A percentile compares a stretch with the other conserved stretches of the same genome.
phyloP scores from a whole-genome alignment of 2,113 vertebrate genomes.

The Burhinus oedicnemus region DNA sequence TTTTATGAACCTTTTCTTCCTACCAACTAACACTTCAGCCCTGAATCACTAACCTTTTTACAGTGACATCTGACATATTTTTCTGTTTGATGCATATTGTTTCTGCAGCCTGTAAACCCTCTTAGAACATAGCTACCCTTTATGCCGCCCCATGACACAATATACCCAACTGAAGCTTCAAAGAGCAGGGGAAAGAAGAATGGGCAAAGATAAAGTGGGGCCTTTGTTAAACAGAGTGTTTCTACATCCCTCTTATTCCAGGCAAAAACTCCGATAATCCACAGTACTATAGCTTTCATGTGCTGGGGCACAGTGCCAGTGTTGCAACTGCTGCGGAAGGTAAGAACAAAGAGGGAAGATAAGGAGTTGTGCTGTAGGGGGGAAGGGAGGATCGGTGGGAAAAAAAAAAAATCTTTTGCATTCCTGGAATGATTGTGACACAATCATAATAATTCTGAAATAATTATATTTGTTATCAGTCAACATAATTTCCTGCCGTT shows the following conservation, averaged over 20 bases:
- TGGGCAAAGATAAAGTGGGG: neutral
- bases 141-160: neutral
- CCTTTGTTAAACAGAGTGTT: constrained; percentile 41
- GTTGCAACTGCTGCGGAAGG: constrained; percentile 54
- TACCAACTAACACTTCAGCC: neutral
- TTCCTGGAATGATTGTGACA: constrained; percentile 60
- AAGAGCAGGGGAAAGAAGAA: neutral
- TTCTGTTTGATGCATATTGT: neutral
- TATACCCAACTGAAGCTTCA: neutral
- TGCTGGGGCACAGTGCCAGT: constrained; percentile 9
- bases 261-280: constrained; percentile 42
- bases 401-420: constrained; percentile 44
- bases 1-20: neutral
- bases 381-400: neutral
- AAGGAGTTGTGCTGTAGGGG: neutral
- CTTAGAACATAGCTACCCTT: neutral
- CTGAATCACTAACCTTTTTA: neutral
- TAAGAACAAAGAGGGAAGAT: constrained; percentile 52
- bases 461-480: constrained; percentile 75
- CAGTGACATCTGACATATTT: neutral
- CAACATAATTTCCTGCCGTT: constrained; percentile 71
- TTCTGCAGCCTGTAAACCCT: neutral
- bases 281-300: constrained; percentile 38
- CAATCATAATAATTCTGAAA: constrained; percentile 67
- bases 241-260: constrained; percentile 39